phyloP scores from a whole-genome alignment of 1,140 invertebrate species.

The Adoxophyes honmai region DNA sequence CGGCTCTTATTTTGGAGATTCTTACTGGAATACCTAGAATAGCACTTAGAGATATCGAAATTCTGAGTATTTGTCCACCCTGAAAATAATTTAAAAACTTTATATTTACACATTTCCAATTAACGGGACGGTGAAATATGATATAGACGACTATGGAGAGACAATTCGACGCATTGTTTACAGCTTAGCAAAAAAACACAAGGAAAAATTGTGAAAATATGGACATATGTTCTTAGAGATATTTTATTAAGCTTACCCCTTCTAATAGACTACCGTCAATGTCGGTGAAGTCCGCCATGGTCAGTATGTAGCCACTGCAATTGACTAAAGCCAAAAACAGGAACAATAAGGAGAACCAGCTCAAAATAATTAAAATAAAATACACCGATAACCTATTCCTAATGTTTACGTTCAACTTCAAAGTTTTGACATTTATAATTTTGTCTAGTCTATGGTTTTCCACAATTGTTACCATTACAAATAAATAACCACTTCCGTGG shows the following conservation, averaged over 20 bases:
- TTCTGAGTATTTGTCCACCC: conserved; percentile 93
- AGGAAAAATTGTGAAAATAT: not conserved
- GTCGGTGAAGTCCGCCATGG: conserved; percentile 59
- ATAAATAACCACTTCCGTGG: conserved; percentile 5
- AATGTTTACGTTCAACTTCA: too few species aligned
- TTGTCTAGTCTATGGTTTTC: too few species aligned
- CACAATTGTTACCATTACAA: not conserved
- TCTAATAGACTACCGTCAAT: conserved; percentile 82
- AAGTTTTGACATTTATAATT: too few species aligned
- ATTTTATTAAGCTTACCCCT: conserved; percentile 77
- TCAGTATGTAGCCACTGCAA: not conserved
- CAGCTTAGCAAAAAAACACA: conserved; percentile 14
- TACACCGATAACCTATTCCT: too few species aligned
- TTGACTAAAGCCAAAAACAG: too few species aligned
- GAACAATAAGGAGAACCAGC: too few species aligned
- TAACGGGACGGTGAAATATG: too few species aligned
- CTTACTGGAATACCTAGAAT: conserved; percentile 84
- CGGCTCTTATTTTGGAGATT: conserved; percentile 88
- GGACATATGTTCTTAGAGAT: not conserved
- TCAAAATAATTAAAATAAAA: too few species aligned
- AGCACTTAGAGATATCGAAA: conserved; percentile 87
- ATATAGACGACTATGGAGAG: too few species aligned
- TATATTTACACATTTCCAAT: too few species aligned
- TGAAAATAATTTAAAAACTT: conserved; percentile 52
- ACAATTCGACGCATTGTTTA: not conserved